Base-by-base conservation (phyloP, 2,113 vertebrate species). In the Amia ocellicauda region DNA sequence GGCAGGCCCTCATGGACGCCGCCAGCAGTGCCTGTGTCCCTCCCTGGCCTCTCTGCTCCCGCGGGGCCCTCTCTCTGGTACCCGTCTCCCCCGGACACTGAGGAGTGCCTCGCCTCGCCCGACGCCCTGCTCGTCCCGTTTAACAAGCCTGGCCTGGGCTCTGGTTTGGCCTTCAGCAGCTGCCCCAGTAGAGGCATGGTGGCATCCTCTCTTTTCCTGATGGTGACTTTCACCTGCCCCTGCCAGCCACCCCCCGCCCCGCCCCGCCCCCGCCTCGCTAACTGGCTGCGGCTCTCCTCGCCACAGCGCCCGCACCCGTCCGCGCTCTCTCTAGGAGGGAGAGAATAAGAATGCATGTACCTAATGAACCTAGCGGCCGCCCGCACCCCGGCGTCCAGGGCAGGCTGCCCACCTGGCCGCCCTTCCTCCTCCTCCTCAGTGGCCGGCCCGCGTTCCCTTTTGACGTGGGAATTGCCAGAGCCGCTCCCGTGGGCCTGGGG, bases 301-400 rank as follows among this genome's bases (percentile, higher is more conserved):
- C 80, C 84, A 86, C 88, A 90, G 87, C 73, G 84, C 84, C 82
- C 86, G 82, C 86, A 88, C 84, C 86, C 85, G 80, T 69, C 68
- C 62, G 70, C 85, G 84, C 43, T 84, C 86, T 86, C 87, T 90
- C 85, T 80, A 78, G 87, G 85, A 83, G 85, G 86, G 80, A 88
- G 86, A 82, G 87, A 90, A 85, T 90, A 90, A 84, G 89, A 90
- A 82, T 90, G 89, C 86, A 90, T 87, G 86, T 89, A 89, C 89
- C 89, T 90, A 89, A 90, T 87, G 73, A 90, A 90, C 80, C 87
- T 87, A 86, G 89, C 86, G 77, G 81, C 85, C 65, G 87, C 86
- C 85, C 85, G 83, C 77, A 77, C 83, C 79, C 73, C 82, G 66
- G 60, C 74, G 78, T 88, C 82, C 77, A 62, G 71, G 68, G 58